These are phyloP conservation scores for Ictalurus furcatus DNA, from an alignment of 2,113 vertebrate genomes.

Conservation along the genomic window DNA sequence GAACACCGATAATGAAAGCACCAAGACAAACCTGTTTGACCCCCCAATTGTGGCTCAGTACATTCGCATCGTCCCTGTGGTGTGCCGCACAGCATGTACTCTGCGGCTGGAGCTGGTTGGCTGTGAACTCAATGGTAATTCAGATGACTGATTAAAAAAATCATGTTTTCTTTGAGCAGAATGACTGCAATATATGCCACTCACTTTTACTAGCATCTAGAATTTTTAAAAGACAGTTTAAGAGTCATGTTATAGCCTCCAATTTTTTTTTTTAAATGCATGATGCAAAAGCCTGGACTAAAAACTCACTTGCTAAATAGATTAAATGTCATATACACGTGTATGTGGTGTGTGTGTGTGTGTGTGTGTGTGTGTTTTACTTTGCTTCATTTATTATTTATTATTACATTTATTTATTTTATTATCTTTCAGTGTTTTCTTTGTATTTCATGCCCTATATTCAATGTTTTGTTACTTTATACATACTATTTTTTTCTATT, in stretches of 20 bases:
- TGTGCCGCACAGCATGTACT: constrained; percentile 84
- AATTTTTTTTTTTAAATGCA: background rate
- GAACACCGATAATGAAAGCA: constrained; percentile 80
- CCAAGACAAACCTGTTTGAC: constrained; percentile 82
- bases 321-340: background rate
- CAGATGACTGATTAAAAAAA: background rate
- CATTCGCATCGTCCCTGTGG: constrained; percentile 83
- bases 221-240: background rate
- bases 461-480: background rate
- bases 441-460: background rate
- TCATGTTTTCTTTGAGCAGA: background rate
- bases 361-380: background rate
- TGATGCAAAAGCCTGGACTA: background rate
- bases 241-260: background rate
- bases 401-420: background rate
- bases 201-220: background rate
- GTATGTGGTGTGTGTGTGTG: background rate
- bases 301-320: background rate
- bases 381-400: background rate
- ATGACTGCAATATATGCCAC: background rate
- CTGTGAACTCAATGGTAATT: constrained; percentile 91
- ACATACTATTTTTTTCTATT: background rate
- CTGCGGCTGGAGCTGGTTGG: constrained; percentile 93
- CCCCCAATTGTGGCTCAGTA: constrained; percentile 81
- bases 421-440: background rate